phyloP scores from a whole-genome alignment of 2,888 invertebrate genomes.

The Papilio elwesi region DNA sequence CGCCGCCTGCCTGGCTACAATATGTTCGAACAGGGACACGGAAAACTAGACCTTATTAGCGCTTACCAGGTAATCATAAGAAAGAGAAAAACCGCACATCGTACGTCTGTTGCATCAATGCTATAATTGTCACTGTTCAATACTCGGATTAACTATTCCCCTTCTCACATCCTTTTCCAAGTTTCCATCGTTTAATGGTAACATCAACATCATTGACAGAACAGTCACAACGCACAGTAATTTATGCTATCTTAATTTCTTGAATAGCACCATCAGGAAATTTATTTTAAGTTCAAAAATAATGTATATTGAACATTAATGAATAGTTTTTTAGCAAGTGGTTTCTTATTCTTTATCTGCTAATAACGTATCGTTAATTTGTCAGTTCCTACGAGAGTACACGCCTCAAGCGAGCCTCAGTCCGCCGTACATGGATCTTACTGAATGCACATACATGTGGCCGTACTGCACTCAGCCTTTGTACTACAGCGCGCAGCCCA shows the following conservation, averaged over 20 bases:
- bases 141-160: too few relatives aligned
- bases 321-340: too few relatives aligned
- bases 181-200: too few relatives aligned
- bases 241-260: too few relatives aligned
- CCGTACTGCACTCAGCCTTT: conserved; percentile 98
- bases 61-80: conserved; percentile 88
- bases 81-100: background rate
- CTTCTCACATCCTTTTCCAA: too few relatives aligned
- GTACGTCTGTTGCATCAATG: too few relatives aligned
- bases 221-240: too few relatives aligned
- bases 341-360: background rate
- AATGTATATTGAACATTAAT: too few relatives aligned
- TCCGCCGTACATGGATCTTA: conserved; percentile 95
- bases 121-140: too few relatives aligned
- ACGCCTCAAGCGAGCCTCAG: conserved; percentile 86
- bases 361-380: conserved; percentile 1
- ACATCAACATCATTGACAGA: too few relatives aligned
- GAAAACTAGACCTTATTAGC: conserved; percentile 94
- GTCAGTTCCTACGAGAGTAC: conserved; percentile 82
- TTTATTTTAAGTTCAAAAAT: too few relatives aligned
- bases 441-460: conserved; percentile 99
- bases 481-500: conserved; percentile 93
- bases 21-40: conserved; percentile 99
- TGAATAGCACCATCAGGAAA: too few relatives aligned
- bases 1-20: conserved; percentile 92